phyloP scores from a whole-genome alignment of 2,888 invertebrate species.

The Nemapogon koenigi region DNA sequence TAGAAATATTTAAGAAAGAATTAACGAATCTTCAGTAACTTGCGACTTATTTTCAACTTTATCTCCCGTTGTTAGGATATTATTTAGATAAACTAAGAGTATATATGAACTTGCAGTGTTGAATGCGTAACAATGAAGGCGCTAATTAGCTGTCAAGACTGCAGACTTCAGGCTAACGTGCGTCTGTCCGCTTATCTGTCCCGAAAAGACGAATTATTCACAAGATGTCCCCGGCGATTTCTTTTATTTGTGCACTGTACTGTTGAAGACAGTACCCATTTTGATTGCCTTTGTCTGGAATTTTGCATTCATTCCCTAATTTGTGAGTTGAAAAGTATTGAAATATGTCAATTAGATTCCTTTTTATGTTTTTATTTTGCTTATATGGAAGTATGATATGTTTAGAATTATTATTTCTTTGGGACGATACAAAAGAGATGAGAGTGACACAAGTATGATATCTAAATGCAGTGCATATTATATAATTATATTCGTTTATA shows the following conservation, averaged over 20 bases:
- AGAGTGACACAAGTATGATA: too few relatives aligned
- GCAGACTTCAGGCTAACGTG: conserved; percentile 36
- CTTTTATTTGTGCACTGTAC: conserved; percentile 46
- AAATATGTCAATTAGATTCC: conserved; percentile 6
- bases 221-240: conserved; percentile 53
- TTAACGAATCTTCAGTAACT: conserved; percentile 39
- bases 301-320: too few relatives aligned
- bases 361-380: conserved; percentile 1
- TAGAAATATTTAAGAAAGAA: conserved; percentile 57
- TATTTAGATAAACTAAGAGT: background rate
- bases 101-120: background rate
- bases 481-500: too few relatives aligned
- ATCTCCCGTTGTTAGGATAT: conserved; percentile 13
- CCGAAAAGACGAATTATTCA: conserved; percentile 48
- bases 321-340: conserved; percentile 2
- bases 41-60: conserved; percentile 30
- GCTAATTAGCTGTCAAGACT: conserved; percentile 62
- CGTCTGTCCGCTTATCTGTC: conserved; percentile 35
- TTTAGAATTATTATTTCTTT: too few relatives aligned
- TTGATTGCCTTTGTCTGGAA: conserved; percentile 8
- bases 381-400: too few relatives aligned
- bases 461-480: too few relatives aligned
- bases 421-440: too few relatives aligned
- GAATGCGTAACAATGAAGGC: conserved; percentile 45
- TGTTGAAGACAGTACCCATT: conserved; percentile 11